Percentiles rank a stretch among this genome's conserved stretches.
These are phyloP conservation scores for Cephalopachus bancanus DNA, from an alignment of 2,797 vertebrate species.

Conservation along the genomic window DNA sequence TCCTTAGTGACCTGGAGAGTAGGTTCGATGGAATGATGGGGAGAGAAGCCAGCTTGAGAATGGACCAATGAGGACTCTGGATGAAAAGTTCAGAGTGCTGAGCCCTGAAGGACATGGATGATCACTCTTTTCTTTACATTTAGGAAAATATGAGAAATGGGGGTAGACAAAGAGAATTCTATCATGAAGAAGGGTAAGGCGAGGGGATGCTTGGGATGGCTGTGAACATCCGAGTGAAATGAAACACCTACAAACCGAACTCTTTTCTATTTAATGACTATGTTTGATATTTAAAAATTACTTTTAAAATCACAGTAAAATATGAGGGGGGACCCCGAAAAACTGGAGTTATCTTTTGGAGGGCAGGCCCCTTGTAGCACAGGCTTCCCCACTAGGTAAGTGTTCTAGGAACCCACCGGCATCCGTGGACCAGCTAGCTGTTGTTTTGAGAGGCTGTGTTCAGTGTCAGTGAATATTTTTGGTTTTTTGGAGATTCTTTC, in stretches of 20 bases:
- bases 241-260: not conserved
- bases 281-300: not conserved
- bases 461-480: too few species aligned
- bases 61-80: fast-evolving
- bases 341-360: too few species aligned
- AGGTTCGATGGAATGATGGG: fast-evolving
- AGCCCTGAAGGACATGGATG: fast-evolving
- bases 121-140: not conserved
- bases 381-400: too few species aligned
- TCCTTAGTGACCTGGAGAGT: not conserved
- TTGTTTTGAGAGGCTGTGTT: too few species aligned
- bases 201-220: fast-evolving
- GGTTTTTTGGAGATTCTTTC: too few species aligned
- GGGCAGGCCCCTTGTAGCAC: too few species aligned
- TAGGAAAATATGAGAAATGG: not conserved
- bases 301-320: not conserved
- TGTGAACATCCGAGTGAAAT: fast-evolving
- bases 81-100: fast-evolving
- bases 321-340: too few species aligned
- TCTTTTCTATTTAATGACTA: not conserved
- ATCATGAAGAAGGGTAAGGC: not conserved
- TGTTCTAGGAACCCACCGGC: too few species aligned
- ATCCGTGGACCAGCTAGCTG: too few species aligned
- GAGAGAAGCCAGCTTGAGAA: not conserved
- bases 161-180: not conserved